A percentile compares a stretch with the other conserved stretches of the same genome.
phyloP scores from a whole-genome alignment of 1,140 invertebrate species.

The Aricia agestis region DNA sequence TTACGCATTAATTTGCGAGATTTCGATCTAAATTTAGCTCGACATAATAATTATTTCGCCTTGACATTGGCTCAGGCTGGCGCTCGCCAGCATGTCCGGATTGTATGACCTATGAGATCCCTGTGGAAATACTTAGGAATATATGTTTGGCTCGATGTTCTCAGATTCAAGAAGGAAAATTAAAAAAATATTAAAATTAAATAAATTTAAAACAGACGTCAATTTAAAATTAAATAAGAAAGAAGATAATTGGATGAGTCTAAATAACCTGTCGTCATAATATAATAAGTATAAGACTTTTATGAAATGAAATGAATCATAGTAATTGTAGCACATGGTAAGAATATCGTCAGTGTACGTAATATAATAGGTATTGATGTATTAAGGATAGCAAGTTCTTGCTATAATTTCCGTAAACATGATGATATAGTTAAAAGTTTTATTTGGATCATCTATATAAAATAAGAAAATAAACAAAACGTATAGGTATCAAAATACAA shows the following conservation, averaged over 20 bases:
- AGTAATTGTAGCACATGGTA: no score
- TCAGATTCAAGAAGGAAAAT: no score
- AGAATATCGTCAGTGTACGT: background rate
- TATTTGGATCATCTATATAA: background rate
- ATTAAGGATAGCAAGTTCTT: background rate
- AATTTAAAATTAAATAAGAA: no score
- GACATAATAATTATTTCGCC: slow-evolving; percentile 33
- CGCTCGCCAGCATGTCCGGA: slow-evolving; percentile 18
- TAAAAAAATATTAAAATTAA: no score
- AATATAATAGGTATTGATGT: no score
- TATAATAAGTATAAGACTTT: no score
- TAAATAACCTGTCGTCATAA: no score
- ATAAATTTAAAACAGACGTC: no score
- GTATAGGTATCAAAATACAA: no score
- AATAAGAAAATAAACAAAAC: background rate
- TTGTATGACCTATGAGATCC: slow-evolving; percentile 2
- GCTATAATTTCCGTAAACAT: background rate
- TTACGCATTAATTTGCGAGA: slow-evolving; percentile 19
- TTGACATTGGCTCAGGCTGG: slow-evolving; percentile 31
- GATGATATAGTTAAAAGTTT: background rate
- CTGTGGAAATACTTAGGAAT: background rate
- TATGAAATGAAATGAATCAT: no score
- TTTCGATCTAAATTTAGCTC: slow-evolving; percentile 25
- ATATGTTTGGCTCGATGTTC: background rate
- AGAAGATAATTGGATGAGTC: no score